Evolutionary conservation across 64 coral and sea anemone species (phyloP).

Genomic region (Montipora cactus): DNA sequence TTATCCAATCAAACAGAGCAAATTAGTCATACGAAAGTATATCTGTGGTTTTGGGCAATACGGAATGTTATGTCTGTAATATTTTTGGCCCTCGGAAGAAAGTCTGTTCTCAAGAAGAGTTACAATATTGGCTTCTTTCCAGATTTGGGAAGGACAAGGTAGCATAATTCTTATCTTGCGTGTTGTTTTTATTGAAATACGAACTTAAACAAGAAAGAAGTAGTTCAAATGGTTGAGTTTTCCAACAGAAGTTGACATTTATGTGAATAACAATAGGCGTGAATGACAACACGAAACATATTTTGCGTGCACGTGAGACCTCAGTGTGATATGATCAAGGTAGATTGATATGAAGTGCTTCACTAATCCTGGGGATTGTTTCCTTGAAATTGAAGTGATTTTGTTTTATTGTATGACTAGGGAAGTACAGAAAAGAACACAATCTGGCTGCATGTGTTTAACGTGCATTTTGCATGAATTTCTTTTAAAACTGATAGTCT

Average conservation of each 20-base stretch:
- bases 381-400: background rate
- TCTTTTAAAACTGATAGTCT: too few species aligned
- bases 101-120: background rate
- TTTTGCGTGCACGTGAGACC: background rate
- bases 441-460: too few species aligned
- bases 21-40: too few species aligned
- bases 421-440: too few species aligned
- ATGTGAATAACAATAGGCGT: background rate
- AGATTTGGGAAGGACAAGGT: background rate
- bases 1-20: too few species aligned
- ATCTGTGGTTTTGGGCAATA: too few species aligned
- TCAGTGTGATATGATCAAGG: background rate
- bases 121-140: background rate
- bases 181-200: background rate
- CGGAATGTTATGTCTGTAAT: background rate
- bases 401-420: background rate
- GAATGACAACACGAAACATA: background rate
- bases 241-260: too few species aligned
- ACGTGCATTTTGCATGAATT: too few species aligned
- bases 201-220: background rate
- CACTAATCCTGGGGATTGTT: background rate
- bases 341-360: background rate
- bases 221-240: background rate
- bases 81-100: constrained; percentile 6
- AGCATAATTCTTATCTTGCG: background rate